Evolutionary conservation across 2,888 invertebrate genomes (phyloP).

Genomic region (Automeris io): DNA sequence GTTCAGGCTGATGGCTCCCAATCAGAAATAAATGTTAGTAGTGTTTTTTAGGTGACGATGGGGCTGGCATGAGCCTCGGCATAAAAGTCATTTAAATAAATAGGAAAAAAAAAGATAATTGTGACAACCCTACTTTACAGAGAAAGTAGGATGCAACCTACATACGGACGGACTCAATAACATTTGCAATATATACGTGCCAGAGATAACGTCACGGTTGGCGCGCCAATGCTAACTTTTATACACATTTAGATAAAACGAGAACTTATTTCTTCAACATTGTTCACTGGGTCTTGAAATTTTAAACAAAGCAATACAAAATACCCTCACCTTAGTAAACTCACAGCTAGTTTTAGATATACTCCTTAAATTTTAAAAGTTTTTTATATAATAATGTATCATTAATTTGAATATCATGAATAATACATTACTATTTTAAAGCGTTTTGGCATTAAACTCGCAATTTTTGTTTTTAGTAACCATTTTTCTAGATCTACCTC

Average conservation of each 20-base stretch:
- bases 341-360: neutral
- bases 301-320: neutral
- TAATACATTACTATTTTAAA: too few relatives aligned
- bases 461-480: too few relatives aligned
- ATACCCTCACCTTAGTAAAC: too few relatives aligned
- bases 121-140: neutral
- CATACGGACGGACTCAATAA: slow-evolving; percentile 22
- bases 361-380: too few relatives aligned
- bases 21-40: too few relatives aligned
- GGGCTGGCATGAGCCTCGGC: too few relatives aligned
- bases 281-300: neutral
- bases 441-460: too few relatives aligned
- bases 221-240: slow-evolving; percentile 21
- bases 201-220: slow-evolving; percentile 27
- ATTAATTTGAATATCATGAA: neutral
- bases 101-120: too few relatives aligned
- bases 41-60: too few relatives aligned
- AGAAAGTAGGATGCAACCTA: slow-evolving; percentile 22
- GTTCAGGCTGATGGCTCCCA: too few relatives aligned
- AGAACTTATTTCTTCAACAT: slow-evolving; percentile 12
- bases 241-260: slow-evolving; percentile 27
- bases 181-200: slow-evolving; percentile 34
- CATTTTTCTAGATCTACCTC: too few relatives aligned
- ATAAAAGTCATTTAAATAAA: too few relatives aligned
- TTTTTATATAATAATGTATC: neutral